Conservation (phyloP, 1,140 invertebrate species). For the Caenorhabditis latens region DNA sequence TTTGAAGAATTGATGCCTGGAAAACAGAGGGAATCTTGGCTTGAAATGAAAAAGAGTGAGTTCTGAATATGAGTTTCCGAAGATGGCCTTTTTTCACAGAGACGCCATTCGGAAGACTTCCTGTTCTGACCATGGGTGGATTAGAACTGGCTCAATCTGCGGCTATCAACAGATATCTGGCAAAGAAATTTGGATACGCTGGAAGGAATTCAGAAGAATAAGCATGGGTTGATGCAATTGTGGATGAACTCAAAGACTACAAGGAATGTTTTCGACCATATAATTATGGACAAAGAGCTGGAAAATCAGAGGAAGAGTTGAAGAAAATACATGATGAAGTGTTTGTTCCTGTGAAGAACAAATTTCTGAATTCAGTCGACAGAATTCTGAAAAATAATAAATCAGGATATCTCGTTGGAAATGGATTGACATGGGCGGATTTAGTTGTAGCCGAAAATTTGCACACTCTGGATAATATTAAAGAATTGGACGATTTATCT, state of each 20-base stretch:
- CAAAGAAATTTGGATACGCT: conserved; percentile 4
- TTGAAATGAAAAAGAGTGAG: neutral
- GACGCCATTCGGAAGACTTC: conserved; percentile 31
- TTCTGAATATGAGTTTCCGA: neutral
- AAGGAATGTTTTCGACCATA: neutral
- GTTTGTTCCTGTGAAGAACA: neutral
- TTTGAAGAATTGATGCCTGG: neutral
- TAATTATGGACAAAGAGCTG: neutral
- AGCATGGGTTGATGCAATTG: neutral
- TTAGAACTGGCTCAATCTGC: neutral
- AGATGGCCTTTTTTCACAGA: neutral
- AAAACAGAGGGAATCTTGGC: neutral
- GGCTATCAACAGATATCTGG: neutral
- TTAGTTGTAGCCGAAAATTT: neutral
- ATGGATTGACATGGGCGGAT: conserved; percentile 27
- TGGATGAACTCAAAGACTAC: conserved; percentile 18
- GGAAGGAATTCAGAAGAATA: neutral
- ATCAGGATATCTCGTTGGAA: neutral
- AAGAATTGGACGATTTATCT: neutral
- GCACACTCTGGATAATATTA: neutral
- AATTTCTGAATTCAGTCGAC: neutral
- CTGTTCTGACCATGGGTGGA: neutral
- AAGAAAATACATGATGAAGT: neutral
- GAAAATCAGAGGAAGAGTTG: neutral
- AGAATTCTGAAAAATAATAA: conserved; percentile 24